These are phyloP conservation scores for Aphidius gifuensis DNA, from an alignment of 1,140 invertebrate genomes.

Conservation along the genomic window DNA sequence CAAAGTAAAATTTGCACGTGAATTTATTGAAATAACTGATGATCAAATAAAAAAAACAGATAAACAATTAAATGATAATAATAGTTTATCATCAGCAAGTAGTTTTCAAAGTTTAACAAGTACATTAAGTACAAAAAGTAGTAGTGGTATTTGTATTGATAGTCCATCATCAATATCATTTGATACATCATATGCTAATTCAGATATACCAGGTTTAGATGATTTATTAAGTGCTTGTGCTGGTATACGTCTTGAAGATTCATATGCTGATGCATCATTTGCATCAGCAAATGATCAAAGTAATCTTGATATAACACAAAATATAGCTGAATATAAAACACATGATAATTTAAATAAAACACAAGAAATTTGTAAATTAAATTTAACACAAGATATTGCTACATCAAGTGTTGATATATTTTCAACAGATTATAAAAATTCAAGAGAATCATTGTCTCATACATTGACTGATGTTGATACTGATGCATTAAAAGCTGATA, in stretches of 20 bases:
- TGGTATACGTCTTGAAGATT: constrained; percentile 30
- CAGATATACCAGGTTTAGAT: constrained; percentile 37
- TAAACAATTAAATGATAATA: constrained; percentile 24
- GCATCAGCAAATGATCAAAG: constrained; percentile 35
- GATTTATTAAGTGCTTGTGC: constrained; percentile 40
- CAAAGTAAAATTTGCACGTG: constrained; percentile 40
- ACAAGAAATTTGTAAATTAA: neutral
- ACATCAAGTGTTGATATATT: no score
- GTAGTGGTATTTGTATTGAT: constrained; percentile 36
- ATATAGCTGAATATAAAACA: no score
- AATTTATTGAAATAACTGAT: constrained; percentile 33
- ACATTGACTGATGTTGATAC: neutral
- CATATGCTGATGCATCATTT: constrained; percentile 38
- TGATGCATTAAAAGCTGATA: neutral
- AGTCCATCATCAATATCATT: constrained; percentile 21
- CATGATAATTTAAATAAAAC: neutral
- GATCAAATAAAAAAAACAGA: constrained; percentile 14
- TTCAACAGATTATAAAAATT: neutral
- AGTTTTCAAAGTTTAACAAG: constrained; percentile 41
- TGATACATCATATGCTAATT: constrained; percentile 33
- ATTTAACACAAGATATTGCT: no score
- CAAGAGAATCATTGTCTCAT: no score
- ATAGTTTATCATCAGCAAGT: constrained; percentile 39
- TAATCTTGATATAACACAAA: no score
- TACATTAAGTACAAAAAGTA: constrained; percentile 40